phyloP scores from a whole-genome alignment of 2,888 invertebrate species.

The Pseudoips prasinana region DNA sequence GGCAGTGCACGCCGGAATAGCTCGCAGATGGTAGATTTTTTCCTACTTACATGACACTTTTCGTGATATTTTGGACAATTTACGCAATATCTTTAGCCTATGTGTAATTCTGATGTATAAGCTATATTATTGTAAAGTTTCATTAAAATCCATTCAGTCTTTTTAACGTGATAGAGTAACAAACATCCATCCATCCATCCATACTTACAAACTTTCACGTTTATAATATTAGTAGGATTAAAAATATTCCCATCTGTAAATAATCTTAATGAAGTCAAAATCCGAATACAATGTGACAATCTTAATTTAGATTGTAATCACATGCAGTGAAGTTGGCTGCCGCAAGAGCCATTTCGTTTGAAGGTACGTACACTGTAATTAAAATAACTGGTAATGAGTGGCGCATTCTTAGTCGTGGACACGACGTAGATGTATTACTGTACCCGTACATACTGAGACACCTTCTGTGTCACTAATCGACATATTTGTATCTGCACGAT shows the following conservation, averaged over 20 bases:
- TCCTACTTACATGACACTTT: no score
- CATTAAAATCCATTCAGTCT: no score
- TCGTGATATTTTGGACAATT: conserved; percentile 10
- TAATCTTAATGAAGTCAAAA: conserved; percentile 28
- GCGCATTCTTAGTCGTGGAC: conserved; percentile 52
- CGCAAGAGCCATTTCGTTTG: conserved; percentile 26
- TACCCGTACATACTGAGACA: conserved; percentile 25
- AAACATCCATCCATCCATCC: no score
- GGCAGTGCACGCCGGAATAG: no score
- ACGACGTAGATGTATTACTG: conserved; percentile 45
- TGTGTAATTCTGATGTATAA: no score
- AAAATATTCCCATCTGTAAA: conserved; percentile 24
- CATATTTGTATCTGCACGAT: conserved; percentile 20
- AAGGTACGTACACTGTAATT: conserved; percentile 46
- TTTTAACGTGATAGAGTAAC: no score
- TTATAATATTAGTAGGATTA: no score
- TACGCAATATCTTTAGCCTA: no score
- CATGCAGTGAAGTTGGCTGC: conserved; percentile 27
- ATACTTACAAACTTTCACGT: no score
- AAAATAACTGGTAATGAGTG: conserved; percentile 65
- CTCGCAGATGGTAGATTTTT: no score
- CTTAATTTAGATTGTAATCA: conserved; percentile 27
- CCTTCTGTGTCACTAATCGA: conserved; percentile 23
- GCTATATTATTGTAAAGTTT: no score
- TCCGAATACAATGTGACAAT: conserved; percentile 25